A percentile compares a stretch with the other conserved stretches of the same genome.
These are phyloP conservation scores for Eristalis tenax DNA, from an alignment of 2,888 invertebrate genomes.

Conservation along the genomic window DNA sequence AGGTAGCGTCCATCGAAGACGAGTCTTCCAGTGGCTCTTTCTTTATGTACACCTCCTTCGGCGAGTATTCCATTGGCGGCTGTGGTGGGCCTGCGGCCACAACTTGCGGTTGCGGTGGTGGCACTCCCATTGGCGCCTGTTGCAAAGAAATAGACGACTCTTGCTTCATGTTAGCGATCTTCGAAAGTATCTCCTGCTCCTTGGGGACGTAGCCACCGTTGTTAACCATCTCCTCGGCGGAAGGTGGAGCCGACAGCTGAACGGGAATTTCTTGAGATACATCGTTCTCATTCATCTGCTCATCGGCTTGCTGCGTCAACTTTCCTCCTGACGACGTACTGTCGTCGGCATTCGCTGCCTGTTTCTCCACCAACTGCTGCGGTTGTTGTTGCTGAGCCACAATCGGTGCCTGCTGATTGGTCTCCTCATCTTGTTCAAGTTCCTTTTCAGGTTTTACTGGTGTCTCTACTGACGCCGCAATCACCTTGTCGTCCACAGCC, in stretches of 20 bases:
- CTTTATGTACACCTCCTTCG: slow-evolving; percentile 85
- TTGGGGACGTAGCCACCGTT: slow-evolving; percentile 74
- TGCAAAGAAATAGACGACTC: slow-evolving; percentile 75
- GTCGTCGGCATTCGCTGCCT: slow-evolving; percentile 31
- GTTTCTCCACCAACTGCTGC: slow-evolving; percentile 51
- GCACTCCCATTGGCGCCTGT: slow-evolving; percentile 51
- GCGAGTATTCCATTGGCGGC: slow-evolving; percentile 81
- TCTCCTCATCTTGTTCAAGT: slow-evolving; percentile 77
- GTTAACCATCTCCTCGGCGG: slow-evolving; percentile 76
- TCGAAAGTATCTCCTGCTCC: slow-evolving; percentile 80
- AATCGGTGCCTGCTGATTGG: slow-evolving; percentile 79
- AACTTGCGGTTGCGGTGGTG: slow-evolving; percentile 78
- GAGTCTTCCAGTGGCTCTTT: slow-evolving; percentile 81
- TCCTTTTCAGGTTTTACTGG: slow-evolving; percentile 72
- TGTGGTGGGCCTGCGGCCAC: slow-evolving; percentile 66
- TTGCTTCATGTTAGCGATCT: slow-evolving; percentile 81
- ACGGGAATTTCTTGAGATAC: slow-evolving; percentile 44
- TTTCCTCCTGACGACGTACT: slow-evolving; percentile 36
- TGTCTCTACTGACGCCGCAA: slow-evolving; percentile 65
- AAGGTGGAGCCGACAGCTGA: slow-evolving; percentile 40
- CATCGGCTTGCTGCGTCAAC: slow-evolving; percentile 75
- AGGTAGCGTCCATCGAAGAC: slow-evolving; percentile 80
- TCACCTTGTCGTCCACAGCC: slow-evolving; percentile 46
- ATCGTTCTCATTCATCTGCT: slow-evolving; percentile 76
- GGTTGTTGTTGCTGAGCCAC: slow-evolving; percentile 64